Evolutionary conservation across 2,888 invertebrate genomes (phyloP), one percentile per base, ranked within the genome.

Genomic region (Lasius platythorax): DNA sequence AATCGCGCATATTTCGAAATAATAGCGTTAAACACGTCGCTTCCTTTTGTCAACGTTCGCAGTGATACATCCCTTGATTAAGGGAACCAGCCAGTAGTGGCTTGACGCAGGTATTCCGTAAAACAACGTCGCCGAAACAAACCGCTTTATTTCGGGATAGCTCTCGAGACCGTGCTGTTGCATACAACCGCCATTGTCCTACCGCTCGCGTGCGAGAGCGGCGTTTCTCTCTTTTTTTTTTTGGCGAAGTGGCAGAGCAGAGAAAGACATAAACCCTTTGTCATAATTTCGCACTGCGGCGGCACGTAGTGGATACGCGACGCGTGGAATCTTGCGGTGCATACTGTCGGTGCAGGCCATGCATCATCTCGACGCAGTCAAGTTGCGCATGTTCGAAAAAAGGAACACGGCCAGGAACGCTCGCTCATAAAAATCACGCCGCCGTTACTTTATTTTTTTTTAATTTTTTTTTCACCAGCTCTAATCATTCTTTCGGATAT

Each of bases 231-330:
- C 68, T 67, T 83, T 78, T 37, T 72, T 23, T 23, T 23, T 23
- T 23, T 23, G 23, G 83, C 78, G 53, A 64, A 28, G 66, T 46
- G 82, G 53, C 46, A 82, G 74, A 46, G 70, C 61, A 72, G 74
- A 56, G 75, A 70, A 82, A 70, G 78, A 83, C 74, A 56, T 78
- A 63, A 68, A 74, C 85, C 87, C 79, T 87, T 91, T 86, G 89
- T 91, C 91, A 91, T 91, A 91, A 91, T 91, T 91, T 90, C 85
- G 84, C 85, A 70, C 75, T 67, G 79, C 63, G 82, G 85, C 75
- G 85, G 78, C 85, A 85, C 87, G 87, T 87, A 89, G 86, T 74
- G 83, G 85, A 82, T 83, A 75, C 84, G 87, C 85, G 85, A 86
- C 88, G 74, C 81, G 82, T 89, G 84, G 87, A 90, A 90, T 90